Evolutionary conservation across 2,113 vertebrate species (phyloP), one percentile per base, ranked within the genome.

Genomic region (Casuarius casuarius): DNA sequence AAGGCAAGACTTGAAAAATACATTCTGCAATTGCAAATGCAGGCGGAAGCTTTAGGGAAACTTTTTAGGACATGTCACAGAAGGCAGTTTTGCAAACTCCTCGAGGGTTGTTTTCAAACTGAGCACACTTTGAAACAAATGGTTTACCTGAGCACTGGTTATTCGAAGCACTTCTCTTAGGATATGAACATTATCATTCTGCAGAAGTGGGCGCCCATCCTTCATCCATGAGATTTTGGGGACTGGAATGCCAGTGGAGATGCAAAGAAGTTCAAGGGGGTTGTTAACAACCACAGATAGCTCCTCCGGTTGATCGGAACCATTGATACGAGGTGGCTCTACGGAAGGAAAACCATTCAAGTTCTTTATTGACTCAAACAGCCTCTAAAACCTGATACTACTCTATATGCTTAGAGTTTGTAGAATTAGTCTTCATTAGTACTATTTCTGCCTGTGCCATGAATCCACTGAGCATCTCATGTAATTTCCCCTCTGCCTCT

Each of bases 271-370:
- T 92, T 99, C 99, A 77, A 99, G 97, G 25, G 97, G 98, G 28
- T 99, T 98, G 97, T 99, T 99, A 51, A 98, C 90, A 35, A 99
- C 89, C 84, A 99, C 99, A 46, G 99, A 99, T 26, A 99, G 95
- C 87, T 99, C 99, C 89, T 95, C 96, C 42, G 98, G 90, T 25
- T 96, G 94, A 65, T 97, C 98, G 33, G 99, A 99, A 58, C 98
- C 98, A 59, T 98, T 98, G 90, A 99, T 99, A 71, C n/a, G 98
- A 66, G 99, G 99, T 7, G 99, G 99, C n/a, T 99, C 99, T 99
- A 97, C 1, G 5, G 56, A 95, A 90, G 44, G 8, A 73, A 92
- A 92, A 90, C 31, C 54, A 82, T n/a, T 68, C 1, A 1, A 56
- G 7, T 38, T 92, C 65, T 56, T 94, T 38, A 79, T 63, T 67